Conservation (phyloP, 1,140 invertebrate genomes). For the Chymomyza costata region DNA sequence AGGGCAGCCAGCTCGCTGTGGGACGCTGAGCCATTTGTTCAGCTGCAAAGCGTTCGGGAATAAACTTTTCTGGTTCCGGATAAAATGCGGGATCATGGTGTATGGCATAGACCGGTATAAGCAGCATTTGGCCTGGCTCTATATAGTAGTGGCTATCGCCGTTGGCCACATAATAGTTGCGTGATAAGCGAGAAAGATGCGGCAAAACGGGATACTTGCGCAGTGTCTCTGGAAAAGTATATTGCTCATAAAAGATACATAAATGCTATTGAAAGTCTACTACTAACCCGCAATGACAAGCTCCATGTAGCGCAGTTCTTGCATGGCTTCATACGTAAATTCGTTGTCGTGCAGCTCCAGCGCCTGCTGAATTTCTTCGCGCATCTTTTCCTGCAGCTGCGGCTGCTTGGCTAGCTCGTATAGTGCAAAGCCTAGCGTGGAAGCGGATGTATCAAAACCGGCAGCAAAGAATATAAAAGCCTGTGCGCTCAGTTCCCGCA, state of each 20-base stretch:
- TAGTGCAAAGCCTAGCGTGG: conserved; percentile 76
- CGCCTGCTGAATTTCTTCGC: conserved; percentile 78
- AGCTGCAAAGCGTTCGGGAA: conserved; percentile 78
- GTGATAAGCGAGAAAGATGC: conserved; percentile 55
- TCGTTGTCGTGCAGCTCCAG: conserved; percentile 51
- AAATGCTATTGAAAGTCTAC: not conserved
- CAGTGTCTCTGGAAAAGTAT: conserved; percentile 52
- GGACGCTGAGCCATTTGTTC: conserved; percentile 74
- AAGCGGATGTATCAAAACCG: conserved; percentile 81
- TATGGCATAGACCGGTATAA: conserved; percentile 79
- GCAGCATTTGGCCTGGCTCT: conserved; percentile 67
- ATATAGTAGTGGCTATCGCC: conserved; percentile 47
- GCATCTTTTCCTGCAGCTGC: conserved; percentile 78
- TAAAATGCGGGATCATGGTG: conserved; percentile 79
- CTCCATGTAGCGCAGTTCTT: conserved; percentile 80
- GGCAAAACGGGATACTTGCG: conserved; percentile 76
- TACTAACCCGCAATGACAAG: conserved; percentile 75
- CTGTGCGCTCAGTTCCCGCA: conserved; percentile 67
- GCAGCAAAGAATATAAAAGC: conserved; percentile 77
- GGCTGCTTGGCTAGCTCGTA: conserved; percentile 80
- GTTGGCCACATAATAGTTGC: conserved; percentile 50
- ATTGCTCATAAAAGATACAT: not conserved
- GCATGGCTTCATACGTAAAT: conserved; percentile 76
- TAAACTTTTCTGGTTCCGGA: conserved; percentile 78
- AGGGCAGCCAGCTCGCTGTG: conserved; percentile 78